These are phyloP conservation scores for Lepidurus arcticus DNA, from an alignment of 1,140 invertebrate species.

Conservation along the genomic window DNA sequence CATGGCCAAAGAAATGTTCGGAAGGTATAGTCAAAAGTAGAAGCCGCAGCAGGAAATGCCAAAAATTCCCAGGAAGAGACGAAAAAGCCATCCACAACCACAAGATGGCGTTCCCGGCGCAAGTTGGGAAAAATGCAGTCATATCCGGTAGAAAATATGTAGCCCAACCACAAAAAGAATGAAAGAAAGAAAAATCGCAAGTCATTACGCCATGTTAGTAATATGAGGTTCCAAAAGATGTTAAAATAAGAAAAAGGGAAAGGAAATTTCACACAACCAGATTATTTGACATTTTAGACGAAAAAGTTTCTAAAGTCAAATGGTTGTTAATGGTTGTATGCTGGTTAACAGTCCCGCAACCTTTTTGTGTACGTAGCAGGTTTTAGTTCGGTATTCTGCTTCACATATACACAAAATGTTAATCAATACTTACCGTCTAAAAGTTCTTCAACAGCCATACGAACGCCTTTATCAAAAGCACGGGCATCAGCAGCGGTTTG, in stretches of 20 bases:
- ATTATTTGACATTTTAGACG: too few relatives aligned
- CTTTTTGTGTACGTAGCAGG: too few relatives aligned
- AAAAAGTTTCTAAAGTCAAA: too few relatives aligned
- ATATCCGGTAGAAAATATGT: background rate
- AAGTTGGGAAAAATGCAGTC: background rate
- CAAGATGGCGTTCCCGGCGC: background rate
- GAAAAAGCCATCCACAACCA: background rate
- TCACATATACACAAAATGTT: background rate
- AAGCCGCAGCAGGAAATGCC: background rate
- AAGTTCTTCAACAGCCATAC: conserved; percentile 81
- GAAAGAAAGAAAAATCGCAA: background rate
- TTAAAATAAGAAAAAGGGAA: too few relatives aligned
- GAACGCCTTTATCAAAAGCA: conserved; percentile 87
- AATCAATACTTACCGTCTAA: conserved; percentile 66
- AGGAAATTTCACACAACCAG: too few relatives aligned
- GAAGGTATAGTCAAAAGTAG: background rate
- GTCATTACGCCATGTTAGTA: background rate
- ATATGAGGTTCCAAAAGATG: too few relatives aligned
- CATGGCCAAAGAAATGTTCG: conserved; percentile 3
- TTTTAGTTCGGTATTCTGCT: too few relatives aligned
- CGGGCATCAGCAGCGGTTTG: conserved; percentile 87
- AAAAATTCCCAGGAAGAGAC: background rate
- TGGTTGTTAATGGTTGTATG: too few relatives aligned
- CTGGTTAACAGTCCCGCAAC: too few relatives aligned
- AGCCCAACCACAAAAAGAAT: background rate